These are phyloP conservation scores for Lasiurus borealis DNA, from an alignment of 2,113 vertebrate genomes.

Conservation along the genomic window DNA sequence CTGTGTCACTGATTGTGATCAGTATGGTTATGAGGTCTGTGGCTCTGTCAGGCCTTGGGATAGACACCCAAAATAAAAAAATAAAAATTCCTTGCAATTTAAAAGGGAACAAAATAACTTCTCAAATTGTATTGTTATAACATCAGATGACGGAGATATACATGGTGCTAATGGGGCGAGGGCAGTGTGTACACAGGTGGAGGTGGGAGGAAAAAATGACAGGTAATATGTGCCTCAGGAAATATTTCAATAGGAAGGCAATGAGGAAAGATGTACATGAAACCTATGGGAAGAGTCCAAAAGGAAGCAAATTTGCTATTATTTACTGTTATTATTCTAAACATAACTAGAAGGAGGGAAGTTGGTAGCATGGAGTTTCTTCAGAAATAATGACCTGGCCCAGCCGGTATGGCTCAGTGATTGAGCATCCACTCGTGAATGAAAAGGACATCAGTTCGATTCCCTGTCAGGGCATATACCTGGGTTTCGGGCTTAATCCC, in stretches of 20 bases:
- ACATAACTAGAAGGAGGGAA: not conserved
- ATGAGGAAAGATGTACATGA: not conserved
- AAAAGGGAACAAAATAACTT: not conserved
- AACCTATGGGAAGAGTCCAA: not conserved
- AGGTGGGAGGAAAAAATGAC: not conserved
- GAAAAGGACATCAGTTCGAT: too few species aligned
- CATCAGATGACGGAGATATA: not conserved
- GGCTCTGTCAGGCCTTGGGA: not conserved
- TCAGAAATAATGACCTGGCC: not conserved
- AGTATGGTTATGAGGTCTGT: not conserved
- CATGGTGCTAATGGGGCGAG: too few species aligned
- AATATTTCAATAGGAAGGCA: not conserved
- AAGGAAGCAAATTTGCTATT: not conserved
- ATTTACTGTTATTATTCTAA: not conserved
- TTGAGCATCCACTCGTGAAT: too few species aligned
- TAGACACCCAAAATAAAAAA: not conserved
- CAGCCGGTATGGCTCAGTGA: too few species aligned
- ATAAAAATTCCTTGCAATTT: not conserved
- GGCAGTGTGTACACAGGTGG: not conserved
- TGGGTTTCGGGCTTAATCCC: too few species aligned
- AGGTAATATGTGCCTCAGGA: not conserved
- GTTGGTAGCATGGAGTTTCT: slow-evolving; percentile 31
- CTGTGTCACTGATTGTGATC: not conserved
- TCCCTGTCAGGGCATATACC: too few species aligned
- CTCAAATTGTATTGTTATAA: not conserved